Percentiles rank a stretch among this genome's conserved stretches.
Conservation (phyloP, 2,797 vertebrate genomes). For the Protosalanx chinensis region DNA sequence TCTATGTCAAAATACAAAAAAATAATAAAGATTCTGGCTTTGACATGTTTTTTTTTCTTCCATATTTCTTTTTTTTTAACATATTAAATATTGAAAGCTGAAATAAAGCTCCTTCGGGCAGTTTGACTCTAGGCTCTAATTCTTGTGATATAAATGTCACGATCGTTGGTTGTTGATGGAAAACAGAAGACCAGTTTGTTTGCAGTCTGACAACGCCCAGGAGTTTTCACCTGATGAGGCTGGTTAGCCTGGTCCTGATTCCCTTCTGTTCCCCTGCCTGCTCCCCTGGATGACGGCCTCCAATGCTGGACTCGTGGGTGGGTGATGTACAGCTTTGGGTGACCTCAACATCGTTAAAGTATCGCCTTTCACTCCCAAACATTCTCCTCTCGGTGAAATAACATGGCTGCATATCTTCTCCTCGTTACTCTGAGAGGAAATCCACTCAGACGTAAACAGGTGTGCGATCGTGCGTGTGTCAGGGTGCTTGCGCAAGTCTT, state of each 20-base stretch:
- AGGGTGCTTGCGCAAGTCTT: too few relatives aligned
- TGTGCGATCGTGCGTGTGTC: slow-evolving; percentile 15
- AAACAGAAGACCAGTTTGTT: slow-evolving; percentile 40
- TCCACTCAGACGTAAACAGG: slow-evolving; percentile 47
- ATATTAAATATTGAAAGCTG: slow-evolving; percentile 51
- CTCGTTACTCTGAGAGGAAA: slow-evolving; percentile 53
- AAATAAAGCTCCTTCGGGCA: slow-evolving; percentile 69
- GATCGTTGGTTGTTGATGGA: not conserved
- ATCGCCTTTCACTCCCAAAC: slow-evolving; percentile 63
- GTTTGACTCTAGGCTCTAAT: slow-evolving; percentile 21
- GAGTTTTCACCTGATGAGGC: slow-evolving; percentile 28
- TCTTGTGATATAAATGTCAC: not conserved
- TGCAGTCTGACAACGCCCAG: slow-evolving; percentile 32
- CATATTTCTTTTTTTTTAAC: slow-evolving; percentile 52
- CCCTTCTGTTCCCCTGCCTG: slow-evolving; percentile 43
- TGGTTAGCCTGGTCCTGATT: slow-evolving; percentile 44
- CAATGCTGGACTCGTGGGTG: slow-evolving; percentile 48
- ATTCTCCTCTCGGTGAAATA: slow-evolving; percentile 41
- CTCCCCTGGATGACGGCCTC: slow-evolving; percentile 46
- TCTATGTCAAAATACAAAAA: slow-evolving; percentile 48
- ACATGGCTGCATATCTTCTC: slow-evolving; percentile 39
- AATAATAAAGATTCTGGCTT: slow-evolving; percentile 35
- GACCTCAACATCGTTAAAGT: slow-evolving; percentile 66
- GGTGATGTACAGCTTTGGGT: slow-evolving; percentile 50
- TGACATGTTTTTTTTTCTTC: slow-evolving; percentile 45